Base-by-base conservation (phyloP, 2,113 vertebrate species). In the Macquaria australasica region DNA sequence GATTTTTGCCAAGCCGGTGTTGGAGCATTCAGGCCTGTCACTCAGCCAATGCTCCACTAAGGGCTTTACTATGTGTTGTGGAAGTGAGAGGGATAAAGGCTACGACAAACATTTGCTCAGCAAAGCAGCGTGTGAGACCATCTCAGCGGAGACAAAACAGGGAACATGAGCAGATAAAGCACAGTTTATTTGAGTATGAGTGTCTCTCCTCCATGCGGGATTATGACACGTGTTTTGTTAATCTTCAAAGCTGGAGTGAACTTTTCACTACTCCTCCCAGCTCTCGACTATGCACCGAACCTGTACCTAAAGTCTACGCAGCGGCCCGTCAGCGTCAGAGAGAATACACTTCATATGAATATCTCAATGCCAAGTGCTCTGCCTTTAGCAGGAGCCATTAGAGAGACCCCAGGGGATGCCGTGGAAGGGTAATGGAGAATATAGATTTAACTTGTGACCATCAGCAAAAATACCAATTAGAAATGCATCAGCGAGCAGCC, bases 401-500 rank as follows among this genome's bases (percentile, higher is more conserved):
- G 90, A 83, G 80, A 50, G 81, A 77, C 85, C 92, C 87, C 83
- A 60, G 59, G 88, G 92, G 90, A 91, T 64, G 72, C 84, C 23
- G 77, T 63, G 80, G 83, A 88, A 51, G 87, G 85, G 77, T 94
- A 94, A 95, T 95, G 94, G 93, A 95, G 89, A 91, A 91, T 94
- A 94, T 94, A 88, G 93, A 94, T 92, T 87, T 86, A 90, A 88
- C 90, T 91, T 93, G 85, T 92, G 92, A 94, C 92, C 92, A 94
- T 94, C 92, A 94, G 93, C 92, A 93, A 92, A 95, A 93, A 92
- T 89, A 80, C 90, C 93, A 95, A 94, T 95, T 94, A 91, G 90
- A 92, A 92, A 92, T 91, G 91, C 95, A 95, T 95, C 93, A 94
- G 91, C 59, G 58, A 88, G 73, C 78, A 86, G 82, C 58, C 64